Evolutionary conservation across 2,888 invertebrate species (phyloP).

Genomic region (Neoscelio sp.): DNA sequence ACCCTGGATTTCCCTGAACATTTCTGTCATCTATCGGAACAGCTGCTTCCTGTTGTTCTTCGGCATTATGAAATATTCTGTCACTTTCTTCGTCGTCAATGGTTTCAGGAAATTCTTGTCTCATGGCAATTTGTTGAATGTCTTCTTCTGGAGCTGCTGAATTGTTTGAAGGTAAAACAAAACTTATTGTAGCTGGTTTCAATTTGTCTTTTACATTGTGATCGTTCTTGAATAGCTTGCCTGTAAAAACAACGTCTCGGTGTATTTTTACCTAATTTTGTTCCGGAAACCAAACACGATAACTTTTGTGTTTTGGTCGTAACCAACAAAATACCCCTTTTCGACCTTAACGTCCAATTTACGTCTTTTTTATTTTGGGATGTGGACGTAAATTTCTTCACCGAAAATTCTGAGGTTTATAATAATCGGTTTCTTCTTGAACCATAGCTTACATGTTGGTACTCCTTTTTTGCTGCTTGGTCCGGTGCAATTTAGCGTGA

Average conservation of each 20-base stretch:
- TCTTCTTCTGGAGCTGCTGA: no score
- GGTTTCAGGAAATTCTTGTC: no score
- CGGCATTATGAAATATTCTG: no score
- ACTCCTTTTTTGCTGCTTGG: constrained; percentile 18
- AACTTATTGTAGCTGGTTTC: no score
- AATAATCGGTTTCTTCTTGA: neutral
- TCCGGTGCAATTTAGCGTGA: constrained; percentile 11
- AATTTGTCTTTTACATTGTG: neutral
- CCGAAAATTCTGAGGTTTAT: constrained; percentile 48
- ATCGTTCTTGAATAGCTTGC: neutral
- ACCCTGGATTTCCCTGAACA: no score
- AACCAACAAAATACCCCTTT: constrained; percentile 46
- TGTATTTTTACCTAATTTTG: neutral
- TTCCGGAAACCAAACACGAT: constrained; percentile 39
- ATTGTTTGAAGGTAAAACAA: no score
- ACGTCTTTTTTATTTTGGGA: constrained; percentile 46
- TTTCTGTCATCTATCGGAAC: no score
- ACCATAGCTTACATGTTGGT: constrained; percentile 20
- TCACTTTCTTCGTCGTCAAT: no score
- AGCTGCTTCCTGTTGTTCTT: no score
- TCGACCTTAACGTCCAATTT: constrained; percentile 43
- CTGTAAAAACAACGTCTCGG: constrained; percentile 8
- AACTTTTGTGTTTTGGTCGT: constrained; percentile 58
- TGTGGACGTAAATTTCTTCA: constrained; percentile 68
- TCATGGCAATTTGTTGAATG: no score